Evolutionary conservation across 2,888 invertebrate species (phyloP).

Genomic region (Abscondita cerata): DNA sequence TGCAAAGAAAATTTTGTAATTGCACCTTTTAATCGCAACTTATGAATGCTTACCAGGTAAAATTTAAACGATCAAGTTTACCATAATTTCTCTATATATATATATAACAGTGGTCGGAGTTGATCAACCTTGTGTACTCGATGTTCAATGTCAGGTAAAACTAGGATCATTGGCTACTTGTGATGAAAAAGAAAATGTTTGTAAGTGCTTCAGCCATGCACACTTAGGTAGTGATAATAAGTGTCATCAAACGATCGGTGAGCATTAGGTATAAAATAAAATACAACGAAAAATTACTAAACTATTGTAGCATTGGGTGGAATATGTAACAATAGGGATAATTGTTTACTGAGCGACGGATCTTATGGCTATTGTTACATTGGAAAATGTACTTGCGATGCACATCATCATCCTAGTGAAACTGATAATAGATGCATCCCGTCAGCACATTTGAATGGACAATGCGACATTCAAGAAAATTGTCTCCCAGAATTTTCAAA

Average conservation of each 20-base stretch:
- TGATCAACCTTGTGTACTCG: constrained; percentile 49
- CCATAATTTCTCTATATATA: neutral
- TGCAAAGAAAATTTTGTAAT: constrained; percentile 56
- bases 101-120: constrained; percentile 45
- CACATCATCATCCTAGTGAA: constrained; percentile 43
- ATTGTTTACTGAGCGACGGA: constrained; percentile 50
- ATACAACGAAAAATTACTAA: too few species aligned
- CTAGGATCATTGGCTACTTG: constrained; percentile 48
- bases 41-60: constrained; percentile 54
- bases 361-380: constrained; percentile 48
- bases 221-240: constrained; percentile 46
- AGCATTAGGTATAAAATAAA: neutral
- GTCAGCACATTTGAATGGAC: constrained; percentile 45
- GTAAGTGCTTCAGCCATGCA: constrained; percentile 47
- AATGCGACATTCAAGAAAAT: constrained; percentile 48
- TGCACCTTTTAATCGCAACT: constrained; percentile 53
- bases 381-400: constrained; percentile 51
- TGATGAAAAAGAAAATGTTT: constrained; percentile 40
- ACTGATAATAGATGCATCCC: constrained; percentile 48
- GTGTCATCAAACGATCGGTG: constrained; percentile 49
- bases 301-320: constrained; percentile 47
- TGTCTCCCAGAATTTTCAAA: constrained; percentile 48
- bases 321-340: constrained; percentile 47
- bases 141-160: constrained; percentile 50
- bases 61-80: constrained; percentile 40